Conservation (phyloP, 2,113 vertebrate species). For the Varanus komodoensis region DNA sequence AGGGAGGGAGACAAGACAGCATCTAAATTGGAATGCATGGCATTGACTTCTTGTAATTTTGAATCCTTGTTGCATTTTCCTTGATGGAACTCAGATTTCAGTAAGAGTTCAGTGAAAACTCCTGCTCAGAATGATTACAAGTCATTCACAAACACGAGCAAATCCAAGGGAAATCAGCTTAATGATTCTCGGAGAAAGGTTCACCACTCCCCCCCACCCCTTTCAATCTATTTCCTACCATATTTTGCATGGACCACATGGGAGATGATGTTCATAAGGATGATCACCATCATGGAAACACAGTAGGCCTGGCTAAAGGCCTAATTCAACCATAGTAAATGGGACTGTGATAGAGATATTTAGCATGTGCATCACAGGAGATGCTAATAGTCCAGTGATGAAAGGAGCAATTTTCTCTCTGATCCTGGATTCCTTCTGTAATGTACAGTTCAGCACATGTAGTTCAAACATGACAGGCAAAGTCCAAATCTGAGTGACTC, state of each 20-base stretch:
- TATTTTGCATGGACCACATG: background rate
- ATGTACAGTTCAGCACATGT: too few species aligned
- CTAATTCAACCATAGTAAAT: background rate
- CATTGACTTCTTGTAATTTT: background rate
- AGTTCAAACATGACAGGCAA: too few species aligned
- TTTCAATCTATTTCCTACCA: background rate
- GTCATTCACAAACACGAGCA: background rate
- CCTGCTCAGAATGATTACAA: background rate
- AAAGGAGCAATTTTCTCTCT: background rate
- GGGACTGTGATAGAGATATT: background rate
- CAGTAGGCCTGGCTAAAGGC: background rate
- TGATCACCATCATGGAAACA: background rate
- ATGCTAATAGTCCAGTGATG: background rate
- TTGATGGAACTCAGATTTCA: background rate
- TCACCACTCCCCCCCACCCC: background rate
- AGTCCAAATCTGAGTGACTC: too few species aligned
- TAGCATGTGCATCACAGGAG: background rate
- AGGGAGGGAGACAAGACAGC: background rate
- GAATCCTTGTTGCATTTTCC: background rate
- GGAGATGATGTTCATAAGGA: background rate
- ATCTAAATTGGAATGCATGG: background rate
- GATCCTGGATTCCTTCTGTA: too few species aligned
- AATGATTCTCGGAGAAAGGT: conserved; percentile 1
- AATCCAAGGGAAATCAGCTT: background rate
- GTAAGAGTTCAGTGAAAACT: background rate